Evolutionary conservation across 92 coral and sea anemone genomes (phyloP), one percentile per base, ranked within the genome.

Genomic region (Hydrozoanthus gracilis): DNA sequence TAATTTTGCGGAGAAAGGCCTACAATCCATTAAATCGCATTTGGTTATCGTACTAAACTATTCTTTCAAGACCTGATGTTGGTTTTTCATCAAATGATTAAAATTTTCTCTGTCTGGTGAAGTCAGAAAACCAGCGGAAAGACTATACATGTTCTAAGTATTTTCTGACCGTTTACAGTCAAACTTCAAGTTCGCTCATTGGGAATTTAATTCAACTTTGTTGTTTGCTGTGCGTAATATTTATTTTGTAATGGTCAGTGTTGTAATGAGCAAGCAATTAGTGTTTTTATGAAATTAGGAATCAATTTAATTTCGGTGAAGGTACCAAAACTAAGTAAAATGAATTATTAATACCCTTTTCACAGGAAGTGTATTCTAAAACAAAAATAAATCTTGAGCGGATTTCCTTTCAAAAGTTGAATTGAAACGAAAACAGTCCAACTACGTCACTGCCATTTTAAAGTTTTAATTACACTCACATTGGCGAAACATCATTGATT

Each of bases 211-310:
- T 79, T 61, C 84, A 79, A 52, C 80, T 83, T 78, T 74, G 76
- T 73, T 83, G 76, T 70, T 78, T n/a, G 86, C 86, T 87, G 62
- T 79, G 82, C 78, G 77, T 76, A 69, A n/a, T 94, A 89, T 92
- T 91, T 92, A 82, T 86, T 84, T 86, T 92, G 72, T 86, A 67
- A 90, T 87, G 87, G 77, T 76, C 90, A 89, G 91, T 84, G 83
- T 44, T 44, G 73, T 94, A 94, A 94, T 94, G 92, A 94, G 91
- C 64, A 88, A 83, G 87, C 92, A 92, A 92, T 93, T 92, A 94
- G 90, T 87, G 92, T 88, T 93, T 91, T 92, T 87, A 90, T 93
- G 95, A 92, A 94, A 94, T 94, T 94, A 94, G 92, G 93, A 94
- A 94, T 90, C 98, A 91, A 94, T 94, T 90, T 92, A 78, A 87